A percentile compares a stretch with the other conserved stretches of the same genome.
Evolutionary conservation across 2,797 vertebrate genomes (phyloP).

Genomic region (Gymnothorax reevesii): DNA sequence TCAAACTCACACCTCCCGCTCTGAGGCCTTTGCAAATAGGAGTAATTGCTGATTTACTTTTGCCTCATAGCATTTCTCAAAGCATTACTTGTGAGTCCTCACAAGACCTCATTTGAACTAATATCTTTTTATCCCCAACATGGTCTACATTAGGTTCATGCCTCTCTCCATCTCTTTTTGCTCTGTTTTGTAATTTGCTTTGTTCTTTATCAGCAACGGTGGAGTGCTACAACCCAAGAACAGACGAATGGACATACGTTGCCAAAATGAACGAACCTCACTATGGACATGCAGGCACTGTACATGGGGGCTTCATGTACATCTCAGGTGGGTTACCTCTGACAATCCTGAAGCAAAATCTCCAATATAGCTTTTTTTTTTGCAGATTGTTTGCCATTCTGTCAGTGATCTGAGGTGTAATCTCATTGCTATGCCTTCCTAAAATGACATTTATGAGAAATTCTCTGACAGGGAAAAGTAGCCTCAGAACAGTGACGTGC

Average conservation of each 20-base stretch:
- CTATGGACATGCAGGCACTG: constrained; percentile 95
- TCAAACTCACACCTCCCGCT: background rate
- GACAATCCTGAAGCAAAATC: background rate
- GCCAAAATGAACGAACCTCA: constrained; percentile 98
- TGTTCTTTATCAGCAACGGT: constrained; percentile 84
- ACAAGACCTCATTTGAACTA: constrained; percentile 14
- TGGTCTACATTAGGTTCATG: constrained; percentile 65
- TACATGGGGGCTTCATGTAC: constrained; percentile 97
- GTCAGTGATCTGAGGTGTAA: background rate
- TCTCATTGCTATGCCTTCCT: background rate
- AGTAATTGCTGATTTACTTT: background rate
- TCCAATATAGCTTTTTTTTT: background rate
- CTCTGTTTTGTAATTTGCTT: constrained; percentile 1
- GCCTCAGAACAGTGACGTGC: background rate
- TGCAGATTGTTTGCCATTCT: background rate
- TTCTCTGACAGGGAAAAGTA: background rate
- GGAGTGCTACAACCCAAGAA: constrained; percentile 97
- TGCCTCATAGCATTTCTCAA: background rate
- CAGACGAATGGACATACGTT: constrained; percentile 97
- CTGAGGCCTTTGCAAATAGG: background rate
- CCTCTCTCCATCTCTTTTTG: background rate
- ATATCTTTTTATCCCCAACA: constrained; percentile 34
- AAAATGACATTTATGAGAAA: background rate
- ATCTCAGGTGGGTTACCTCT: constrained; percentile 85
- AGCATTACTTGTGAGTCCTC: background rate